Conservation (phyloP, 1,140 invertebrate species). For the Papilio aristodemus region DNA sequence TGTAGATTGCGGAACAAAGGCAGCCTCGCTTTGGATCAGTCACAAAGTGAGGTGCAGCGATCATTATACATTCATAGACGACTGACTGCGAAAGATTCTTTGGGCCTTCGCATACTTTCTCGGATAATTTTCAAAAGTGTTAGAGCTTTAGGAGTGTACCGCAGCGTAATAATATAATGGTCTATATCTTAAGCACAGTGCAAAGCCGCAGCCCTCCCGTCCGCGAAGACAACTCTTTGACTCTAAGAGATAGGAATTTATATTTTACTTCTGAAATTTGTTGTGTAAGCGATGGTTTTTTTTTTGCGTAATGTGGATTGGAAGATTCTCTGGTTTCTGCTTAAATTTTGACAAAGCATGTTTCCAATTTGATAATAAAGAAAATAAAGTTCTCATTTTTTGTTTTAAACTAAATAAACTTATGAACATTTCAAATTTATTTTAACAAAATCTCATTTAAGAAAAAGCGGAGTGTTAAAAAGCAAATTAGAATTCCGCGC, state of each 20-base stretch:
- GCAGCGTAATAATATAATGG: slow-evolving; percentile 58
- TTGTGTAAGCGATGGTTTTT: neutral
- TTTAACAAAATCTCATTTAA: neutral
- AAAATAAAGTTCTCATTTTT: no score
- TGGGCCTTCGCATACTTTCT: slow-evolving; percentile 33
- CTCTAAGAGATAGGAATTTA: slow-evolving; percentile 9
- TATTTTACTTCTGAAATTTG: neutral
- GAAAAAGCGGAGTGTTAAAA: slow-evolving; percentile 34
- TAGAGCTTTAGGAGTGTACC: slow-evolving; percentile 40
- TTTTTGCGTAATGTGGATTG: neutral
- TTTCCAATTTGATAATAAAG: no score
- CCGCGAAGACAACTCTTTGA: slow-evolving; percentile 24
- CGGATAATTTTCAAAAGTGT: slow-evolving; percentile 48
- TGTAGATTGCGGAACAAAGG: slow-evolving; percentile 3
- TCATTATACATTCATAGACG: slow-evolving; percentile 59
- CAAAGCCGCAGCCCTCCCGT: neutral
- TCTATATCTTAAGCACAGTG: slow-evolving; percentile 41
- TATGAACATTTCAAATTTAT: slow-evolving; percentile 9
- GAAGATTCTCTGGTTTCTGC: neutral
- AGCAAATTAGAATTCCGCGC: slow-evolving; percentile 44
- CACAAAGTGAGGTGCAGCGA: slow-evolving; percentile 35
- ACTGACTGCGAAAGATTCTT: slow-evolving; percentile 48
- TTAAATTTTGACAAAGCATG: neutral
- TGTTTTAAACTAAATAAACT: neutral
- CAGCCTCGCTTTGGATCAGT: slow-evolving; percentile 16